Evolutionary conservation across 2,113 vertebrate genomes (phyloP), one percentile per base, ranked within the genome.

Genomic region (Speoplatyrhinus poulsoni): DNA sequence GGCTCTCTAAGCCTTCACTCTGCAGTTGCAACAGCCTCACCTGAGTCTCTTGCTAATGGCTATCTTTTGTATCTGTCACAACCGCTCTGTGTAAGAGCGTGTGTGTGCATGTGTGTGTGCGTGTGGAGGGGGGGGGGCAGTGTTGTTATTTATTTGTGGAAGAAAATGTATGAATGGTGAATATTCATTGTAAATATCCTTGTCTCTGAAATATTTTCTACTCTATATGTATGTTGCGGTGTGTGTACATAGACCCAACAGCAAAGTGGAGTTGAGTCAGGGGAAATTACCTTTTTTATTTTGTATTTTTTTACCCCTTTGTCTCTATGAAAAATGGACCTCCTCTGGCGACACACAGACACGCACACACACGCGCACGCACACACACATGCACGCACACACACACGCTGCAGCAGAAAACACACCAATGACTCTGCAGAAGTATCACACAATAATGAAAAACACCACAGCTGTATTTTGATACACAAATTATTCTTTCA

Each of bases 11-110:
- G 72, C 83, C 68, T 75, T 79, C 77, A 72, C 71, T 58, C 68
- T 74, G 64, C 36, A 6, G 4, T 19, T 64, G 60, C 80, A 71
- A 82, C 76, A 79, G 69, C 65, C 50, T 13, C 64, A 75, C 72
- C 72, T 77, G 61, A 76, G 69, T 58, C 71, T 77, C 66, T 46
- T 65, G 55, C 82, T 87, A 88, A 89, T 88, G 80, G 82, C 77
- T 60, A 32, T 87, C 79, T 70, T 86, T 82, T 87, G 87, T 87
- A 80, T 72, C 83, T 86, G 83, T 88, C 85, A 83, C 69, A 84
- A 69, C 71, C 13, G 16, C 32, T n/a, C 58, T 48, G 46, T 36
- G 57, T n/a, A 47, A 8, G 32, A 16, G 47, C 8, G 16, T 59
- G 50, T 17, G 5, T n/a, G 50, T 16, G 63, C 46, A 50, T 36